Evolutionary conservation across 2,113 vertebrate genomes (phyloP), one percentile per base, ranked within the genome.

Genomic region (Toxotes jaculatrix): DNA sequence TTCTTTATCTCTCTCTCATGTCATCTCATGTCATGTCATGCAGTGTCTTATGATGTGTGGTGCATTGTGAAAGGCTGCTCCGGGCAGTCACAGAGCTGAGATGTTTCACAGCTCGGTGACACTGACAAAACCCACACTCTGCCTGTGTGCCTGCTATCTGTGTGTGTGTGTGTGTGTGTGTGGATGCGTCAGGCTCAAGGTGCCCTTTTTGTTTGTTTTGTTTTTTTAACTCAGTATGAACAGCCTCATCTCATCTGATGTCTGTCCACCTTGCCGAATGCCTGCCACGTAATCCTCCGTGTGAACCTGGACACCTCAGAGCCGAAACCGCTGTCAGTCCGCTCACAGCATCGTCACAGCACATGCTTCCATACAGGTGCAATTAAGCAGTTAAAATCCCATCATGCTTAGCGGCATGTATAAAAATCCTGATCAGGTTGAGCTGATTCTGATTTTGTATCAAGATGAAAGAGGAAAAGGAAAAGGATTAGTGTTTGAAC

Each of bases 31-130:
- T 14, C 16, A 68, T 59, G 62, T 63, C 63, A 64, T 80, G 59
- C 53, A 69, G 17, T 57, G 76, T 69, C 76, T 68, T 74, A 19
- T 85, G 66, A 80, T 67, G 83, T 80, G 83, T 85, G 70, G 79
- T 74, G 62, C 38, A 64, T 65, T 75, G 65, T 80, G 73, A 85
- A 72, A 53, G 43, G 65, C 60, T 64, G 77, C 83, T 84, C 74
- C 21, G 73, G 80, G 80, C 60, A 71, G 75, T 70, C 63, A 84
- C 55, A 62, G 64, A 84, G 71, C 82, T 68, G 47, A 76, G n/a
- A n/a, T n/a, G n/a, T n/a, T n/a, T n/a, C n/a, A n/a, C n/a, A n/a
- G n/a, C n/a, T n/a, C n/a, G n/a, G n/a, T n/a, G n/a, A n/a, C n/a
- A n/a, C n/a, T n/a, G n/a, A n/a, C n/a, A 63, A 66, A 43, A 43